Evolutionary conservation across 2,113 vertebrate species (phyloP).

Genomic region (Fregata magnificens): DNA sequence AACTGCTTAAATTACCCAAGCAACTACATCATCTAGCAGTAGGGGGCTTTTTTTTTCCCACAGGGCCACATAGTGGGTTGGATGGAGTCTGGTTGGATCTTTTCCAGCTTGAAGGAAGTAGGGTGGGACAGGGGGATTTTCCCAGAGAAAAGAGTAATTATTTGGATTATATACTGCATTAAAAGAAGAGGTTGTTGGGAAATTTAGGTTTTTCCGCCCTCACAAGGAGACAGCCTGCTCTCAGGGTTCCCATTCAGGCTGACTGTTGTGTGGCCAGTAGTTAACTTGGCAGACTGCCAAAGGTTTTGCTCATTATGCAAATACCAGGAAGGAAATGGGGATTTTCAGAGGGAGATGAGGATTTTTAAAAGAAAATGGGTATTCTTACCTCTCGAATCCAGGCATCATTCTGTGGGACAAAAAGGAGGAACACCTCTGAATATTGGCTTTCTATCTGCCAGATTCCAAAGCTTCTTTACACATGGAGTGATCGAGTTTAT

Average conservation of each 20-base stretch:
- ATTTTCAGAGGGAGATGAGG: background rate
- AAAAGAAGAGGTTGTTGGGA: background rate
- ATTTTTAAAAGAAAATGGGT: background rate
- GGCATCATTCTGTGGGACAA: background rate
- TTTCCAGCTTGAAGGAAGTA: conserved; percentile 10
- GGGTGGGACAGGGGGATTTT: background rate
- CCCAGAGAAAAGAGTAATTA: conserved; percentile 29
- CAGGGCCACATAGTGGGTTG: background rate
- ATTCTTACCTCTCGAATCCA: background rate
- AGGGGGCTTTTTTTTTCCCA: background rate
- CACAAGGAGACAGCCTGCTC: background rate
- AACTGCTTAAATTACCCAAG: background rate
- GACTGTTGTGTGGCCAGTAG: background rate
- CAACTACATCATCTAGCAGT: background rate
- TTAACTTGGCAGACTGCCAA: background rate
- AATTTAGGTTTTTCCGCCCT: background rate
- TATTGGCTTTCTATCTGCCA: background rate
- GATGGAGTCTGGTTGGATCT: background rate
- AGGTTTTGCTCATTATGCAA: conserved; percentile 16
- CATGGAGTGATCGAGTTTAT: background rate
- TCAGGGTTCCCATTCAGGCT: background rate
- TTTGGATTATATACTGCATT: conserved; percentile 1
- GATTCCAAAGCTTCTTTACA: background rate
- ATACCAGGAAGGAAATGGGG: conserved; percentile 14
- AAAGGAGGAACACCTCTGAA: background rate